These are phyloP conservation scores for Ctenochaetus hawaiiensis DNA, from an alignment of 2,797 vertebrate species.

Conservation along the genomic window DNA sequence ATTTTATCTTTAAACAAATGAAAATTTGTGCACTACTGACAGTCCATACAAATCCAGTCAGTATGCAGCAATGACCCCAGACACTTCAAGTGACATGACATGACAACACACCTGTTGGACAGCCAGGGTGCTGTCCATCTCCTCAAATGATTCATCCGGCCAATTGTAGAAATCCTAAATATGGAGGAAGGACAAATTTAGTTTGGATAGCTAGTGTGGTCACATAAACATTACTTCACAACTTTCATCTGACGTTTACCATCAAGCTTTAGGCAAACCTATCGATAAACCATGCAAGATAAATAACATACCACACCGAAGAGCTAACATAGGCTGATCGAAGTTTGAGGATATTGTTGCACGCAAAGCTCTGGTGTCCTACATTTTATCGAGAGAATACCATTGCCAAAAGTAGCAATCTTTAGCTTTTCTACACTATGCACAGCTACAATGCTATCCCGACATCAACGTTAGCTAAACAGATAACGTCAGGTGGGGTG, in stretches of 20 bases:
- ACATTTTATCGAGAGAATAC: accelerated
- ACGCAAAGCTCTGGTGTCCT: background rate
- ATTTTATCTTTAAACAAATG: background rate
- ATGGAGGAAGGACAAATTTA: conserved; percentile 35
- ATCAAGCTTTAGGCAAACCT: background rate
- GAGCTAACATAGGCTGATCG: background rate
- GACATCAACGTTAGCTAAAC: conserved; percentile 28
- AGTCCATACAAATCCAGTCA: background rate
- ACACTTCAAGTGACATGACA: background rate
- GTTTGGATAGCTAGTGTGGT: background rate
- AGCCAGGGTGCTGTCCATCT: conserved; percentile 99
- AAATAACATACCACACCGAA: background rate
- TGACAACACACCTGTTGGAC: conserved; percentile 92
- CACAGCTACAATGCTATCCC: conserved; percentile 11
- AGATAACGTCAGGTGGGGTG: conserved; percentile 28
- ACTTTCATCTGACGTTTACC: background rate
- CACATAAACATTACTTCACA: background rate
- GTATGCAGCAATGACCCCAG: background rate
- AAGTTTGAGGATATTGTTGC: background rate
- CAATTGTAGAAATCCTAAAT: conserved; percentile 97
- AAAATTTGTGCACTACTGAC: no score
- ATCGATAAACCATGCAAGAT: background rate
- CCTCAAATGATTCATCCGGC: conserved; percentile 99
- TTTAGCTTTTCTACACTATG: background rate
- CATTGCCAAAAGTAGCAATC: background rate